These are phyloP conservation scores for Takifugu bimaculatus DNA, from an alignment of 2,113 vertebrate genomes.

Conservation along the genomic window DNA sequence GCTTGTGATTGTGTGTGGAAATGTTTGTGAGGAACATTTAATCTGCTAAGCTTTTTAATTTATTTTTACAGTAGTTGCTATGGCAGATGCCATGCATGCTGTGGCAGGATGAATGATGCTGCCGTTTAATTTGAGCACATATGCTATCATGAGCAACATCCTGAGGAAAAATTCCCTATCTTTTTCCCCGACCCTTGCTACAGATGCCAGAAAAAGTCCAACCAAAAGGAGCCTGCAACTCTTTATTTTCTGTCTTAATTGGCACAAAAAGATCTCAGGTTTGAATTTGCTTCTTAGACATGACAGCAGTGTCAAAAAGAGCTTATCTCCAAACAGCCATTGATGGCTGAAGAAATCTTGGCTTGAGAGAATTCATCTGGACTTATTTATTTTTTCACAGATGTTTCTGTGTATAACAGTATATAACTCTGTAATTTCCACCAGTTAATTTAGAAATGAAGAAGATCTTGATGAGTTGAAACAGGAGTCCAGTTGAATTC, in stretches of 20 bases:
- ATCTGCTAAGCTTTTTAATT: too few species aligned
- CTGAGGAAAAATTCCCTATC: slow-evolving; percentile 12
- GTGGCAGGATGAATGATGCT: not conserved
- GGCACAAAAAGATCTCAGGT: slow-evolving; percentile 19
- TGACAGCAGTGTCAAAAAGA: not conserved
- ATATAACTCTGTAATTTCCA: too few species aligned
- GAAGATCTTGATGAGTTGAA: too few species aligned
- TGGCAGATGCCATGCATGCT: not conserved
- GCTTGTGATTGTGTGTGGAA: too few species aligned
- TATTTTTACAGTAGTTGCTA: not conserved
- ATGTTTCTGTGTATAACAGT: too few species aligned
- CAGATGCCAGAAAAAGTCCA: slow-evolving; percentile 2
- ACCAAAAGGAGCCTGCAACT: slow-evolving; percentile 11
- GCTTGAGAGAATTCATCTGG: too few species aligned
- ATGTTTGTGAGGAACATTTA: too few species aligned
- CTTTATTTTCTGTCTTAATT: slow-evolving; percentile 20
- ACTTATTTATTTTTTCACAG: too few species aligned
- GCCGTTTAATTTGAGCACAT: slow-evolving; percentile 5
- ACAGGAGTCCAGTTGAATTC: too few species aligned
- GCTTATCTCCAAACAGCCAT: not conserved
- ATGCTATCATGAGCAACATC: slow-evolving; percentile 2
- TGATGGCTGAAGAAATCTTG: slow-evolving; percentile 3
- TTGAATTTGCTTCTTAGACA: slow-evolving; percentile 6
- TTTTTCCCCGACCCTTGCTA: slow-evolving; percentile 25
- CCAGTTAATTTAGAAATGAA: too few species aligned